Evolutionary conservation across 2,113 vertebrate genomes (phyloP).

Genomic region (Callospermophilus lateralis): DNA sequence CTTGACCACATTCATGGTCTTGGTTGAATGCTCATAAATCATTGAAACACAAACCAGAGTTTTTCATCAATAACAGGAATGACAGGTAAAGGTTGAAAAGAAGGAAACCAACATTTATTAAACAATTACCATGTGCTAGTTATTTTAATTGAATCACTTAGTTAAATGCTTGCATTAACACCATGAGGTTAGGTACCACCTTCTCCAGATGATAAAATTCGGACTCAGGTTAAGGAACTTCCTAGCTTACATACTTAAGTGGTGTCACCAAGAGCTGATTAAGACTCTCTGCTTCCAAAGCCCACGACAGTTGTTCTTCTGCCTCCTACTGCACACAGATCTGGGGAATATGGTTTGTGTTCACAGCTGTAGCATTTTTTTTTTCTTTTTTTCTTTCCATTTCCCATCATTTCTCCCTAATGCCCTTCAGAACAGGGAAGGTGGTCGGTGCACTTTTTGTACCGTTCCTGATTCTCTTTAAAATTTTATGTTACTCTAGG

Average conservation of each 20-base stretch:
- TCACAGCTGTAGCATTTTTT: neutral
- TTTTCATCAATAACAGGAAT: neutral
- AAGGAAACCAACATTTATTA: neutral
- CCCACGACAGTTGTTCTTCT: neutral
- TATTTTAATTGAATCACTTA: neutral
- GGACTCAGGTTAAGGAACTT: neutral
- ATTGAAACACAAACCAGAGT: neutral
- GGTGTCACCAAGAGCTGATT: neutral
- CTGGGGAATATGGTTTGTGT: neutral
- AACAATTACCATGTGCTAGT: neutral
- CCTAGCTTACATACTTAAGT: neutral
- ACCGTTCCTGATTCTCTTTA: neutral
- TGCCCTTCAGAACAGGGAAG: neutral
- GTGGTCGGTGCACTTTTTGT: neutral
- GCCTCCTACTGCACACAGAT: neutral
- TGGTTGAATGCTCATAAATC: neutral
- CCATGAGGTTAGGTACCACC: neutral
- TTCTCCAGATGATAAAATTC: neutral
- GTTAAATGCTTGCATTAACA: neutral
- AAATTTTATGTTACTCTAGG: conserved; percentile 22
- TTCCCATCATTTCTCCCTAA: neutral
- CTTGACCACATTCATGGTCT: neutral
- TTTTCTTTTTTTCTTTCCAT: neutral
- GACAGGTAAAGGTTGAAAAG: neutral
- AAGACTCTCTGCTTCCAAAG: neutral